Evolutionary conservation across 2,888 invertebrate species (phyloP), one percentile per base, ranked within the genome.

Genomic region (Synanthedon andrenaeformis): DNA sequence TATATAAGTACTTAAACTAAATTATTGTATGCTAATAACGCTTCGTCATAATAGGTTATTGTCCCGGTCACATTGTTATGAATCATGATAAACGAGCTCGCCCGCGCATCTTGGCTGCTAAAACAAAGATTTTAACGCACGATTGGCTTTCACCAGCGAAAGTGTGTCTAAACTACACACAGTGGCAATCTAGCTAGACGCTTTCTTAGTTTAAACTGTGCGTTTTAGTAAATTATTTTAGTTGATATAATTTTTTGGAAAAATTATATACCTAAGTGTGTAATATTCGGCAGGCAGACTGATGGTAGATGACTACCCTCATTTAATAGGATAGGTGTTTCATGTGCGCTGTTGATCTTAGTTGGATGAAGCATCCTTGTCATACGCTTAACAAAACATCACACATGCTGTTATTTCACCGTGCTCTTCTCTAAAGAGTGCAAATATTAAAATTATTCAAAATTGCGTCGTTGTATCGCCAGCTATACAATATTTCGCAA

Each of bases 91-190:
- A 17, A 42, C 52, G 45, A 41, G 55, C 49, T 50, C 54, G 53
- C 52, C 45, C 49, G 54, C 54, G 54, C 51, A 51, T 51, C 51
- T 51, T 6, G 13, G 35, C 10, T 51, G 58, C 58, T 63, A 70
- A 76, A 72, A 80, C 78, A 80, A 79, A 78, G 75, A 79, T 72
- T 74, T 82, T 77, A 75, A 78, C 76, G 80, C 77, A 74, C 78
- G 78, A 84, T 77, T 76, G 70, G 78, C 85, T 86, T 85, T 87
- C 86, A 74, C 85, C 67, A 65, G 83, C 67, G 85, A 87, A 87
- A 87, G 85, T 85, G 79, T 79, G 74, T 67, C 80, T 82, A 79
- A 82, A 73, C 69, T 70, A 35, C 35, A 35, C 35, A 35, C 61
- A 64, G 68, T 66, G 69, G 67, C 68, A 67, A 78, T 76, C 74